Evolutionary conservation across 2,888 invertebrate genomes (phyloP), one percentile per base, ranked within the genome.

Genomic region (Cephus sareptanus): DNA sequence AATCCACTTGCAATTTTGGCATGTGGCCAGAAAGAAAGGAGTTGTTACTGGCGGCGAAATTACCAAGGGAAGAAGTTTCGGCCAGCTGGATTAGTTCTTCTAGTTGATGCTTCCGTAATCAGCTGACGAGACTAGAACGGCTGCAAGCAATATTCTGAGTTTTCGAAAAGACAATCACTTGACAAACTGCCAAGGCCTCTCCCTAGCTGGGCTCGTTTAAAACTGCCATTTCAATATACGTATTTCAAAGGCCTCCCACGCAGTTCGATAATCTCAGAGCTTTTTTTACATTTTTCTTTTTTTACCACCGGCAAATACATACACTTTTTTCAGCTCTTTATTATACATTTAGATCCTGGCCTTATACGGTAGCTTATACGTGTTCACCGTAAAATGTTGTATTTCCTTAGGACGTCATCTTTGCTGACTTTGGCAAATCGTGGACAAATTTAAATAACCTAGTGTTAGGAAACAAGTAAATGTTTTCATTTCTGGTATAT

Each of bases 121-220:
- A 56, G 40, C 6, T 56, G 40, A 56, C 40, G 9, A 23, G 40
- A 9, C 40, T 56, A 56, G 40, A 56, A 23, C 31, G 71, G 31
- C 31, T 70, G 71, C 71, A 30, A n/a, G 1, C 30, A 33, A 31
- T 71, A 71, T 71, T 71, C 33, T 1, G 30, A 33, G 30, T 33
- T 71, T 71, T 71, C 31, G 71, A 81, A 76, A 79, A 76, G 82
- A 80, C 81, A 79, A 83, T 80, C 79, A 80, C 82, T 80, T 83
- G 83, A 75, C 73, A 11, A n/a, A n/a, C 4, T 80, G 81, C 82
- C 81, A 82, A 81, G 68, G 75, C 75, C 40, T 40, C 4, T 40
- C 0, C 23, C 40, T 9, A 56, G 40, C 40, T 56, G 40, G 2
- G 40, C 40, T 56, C 40, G 23, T 56, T 56, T 56, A 56, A 56